These are phyloP conservation scores for Schizothorax lantsangensis DNA, from an alignment of 2,797 vertebrate species.

Conservation along the genomic window DNA sequence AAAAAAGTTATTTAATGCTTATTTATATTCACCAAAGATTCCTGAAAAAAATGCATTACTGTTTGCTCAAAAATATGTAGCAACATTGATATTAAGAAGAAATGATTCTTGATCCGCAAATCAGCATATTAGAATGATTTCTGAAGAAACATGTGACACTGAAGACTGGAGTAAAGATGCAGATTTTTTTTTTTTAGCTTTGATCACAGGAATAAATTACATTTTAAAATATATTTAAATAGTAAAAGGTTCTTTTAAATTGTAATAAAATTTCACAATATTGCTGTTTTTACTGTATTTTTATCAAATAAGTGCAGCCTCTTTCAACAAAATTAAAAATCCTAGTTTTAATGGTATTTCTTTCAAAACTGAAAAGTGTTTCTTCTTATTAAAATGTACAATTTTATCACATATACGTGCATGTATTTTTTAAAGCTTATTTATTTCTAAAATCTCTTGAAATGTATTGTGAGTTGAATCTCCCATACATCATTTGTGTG, in stretches of 20 bases:
- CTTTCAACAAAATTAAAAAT: background rate
- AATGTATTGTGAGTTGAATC: background rate
- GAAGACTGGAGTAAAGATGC: too few species aligned
- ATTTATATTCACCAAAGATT: too few species aligned
- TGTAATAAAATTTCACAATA: background rate
- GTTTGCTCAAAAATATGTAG: background rate
- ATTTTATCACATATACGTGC: background rate
- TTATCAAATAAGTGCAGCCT: background rate
- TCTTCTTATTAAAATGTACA: background rate
- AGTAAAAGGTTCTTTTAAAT: background rate
- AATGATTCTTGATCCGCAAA: background rate
- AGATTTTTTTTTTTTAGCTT: background rate
- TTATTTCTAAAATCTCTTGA: background rate
- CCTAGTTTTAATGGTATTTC: background rate
- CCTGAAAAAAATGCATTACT: background rate
- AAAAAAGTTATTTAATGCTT: background rate
- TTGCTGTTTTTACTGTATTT: background rate
- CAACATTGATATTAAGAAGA: background rate
- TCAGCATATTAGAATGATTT: background rate
- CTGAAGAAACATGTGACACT: background rate
- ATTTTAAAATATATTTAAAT: too few species aligned
- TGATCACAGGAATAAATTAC: background rate
- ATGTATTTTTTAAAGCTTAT: background rate
- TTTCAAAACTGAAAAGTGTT: background rate
- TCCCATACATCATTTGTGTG: background rate